phyloP scores from a whole-genome alignment of 1,140 invertebrate genomes.

The Neoseiulus cucumeris region DNA sequence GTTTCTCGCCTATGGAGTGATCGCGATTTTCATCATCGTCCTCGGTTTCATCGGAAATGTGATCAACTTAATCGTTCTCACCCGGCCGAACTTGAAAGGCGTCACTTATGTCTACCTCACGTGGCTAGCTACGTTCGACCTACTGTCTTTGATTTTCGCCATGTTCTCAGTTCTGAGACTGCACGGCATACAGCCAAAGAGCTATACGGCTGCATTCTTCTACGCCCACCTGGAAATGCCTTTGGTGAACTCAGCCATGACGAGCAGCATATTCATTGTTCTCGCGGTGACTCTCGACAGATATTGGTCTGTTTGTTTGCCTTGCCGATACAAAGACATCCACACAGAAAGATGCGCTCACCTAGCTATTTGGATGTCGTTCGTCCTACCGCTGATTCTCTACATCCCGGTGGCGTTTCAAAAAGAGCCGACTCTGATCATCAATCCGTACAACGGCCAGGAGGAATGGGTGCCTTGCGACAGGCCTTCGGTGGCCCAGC shows the following conservation, averaged over 20 bases:
- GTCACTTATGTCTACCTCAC: slow-evolving; percentile 51
- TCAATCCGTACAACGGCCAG: neutral
- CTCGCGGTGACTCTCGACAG: slow-evolving; percentile 29
- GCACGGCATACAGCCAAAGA: slow-evolving; percentile 39
- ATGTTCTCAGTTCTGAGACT: slow-evolving; percentile 42
- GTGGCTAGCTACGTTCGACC: slow-evolving; percentile 40
- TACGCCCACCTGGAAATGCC: slow-evolving; percentile 49
- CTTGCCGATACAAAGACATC: slow-evolving; percentile 26
- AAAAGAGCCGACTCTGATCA: slow-evolving; percentile 17
- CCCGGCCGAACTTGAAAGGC: slow-evolving; percentile 48
- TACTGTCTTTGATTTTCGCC: slow-evolving; percentile 44
- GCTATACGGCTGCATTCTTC: slow-evolving; percentile 39
- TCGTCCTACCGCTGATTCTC: slow-evolving; percentile 24
- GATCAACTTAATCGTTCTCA: slow-evolving; percentile 47
- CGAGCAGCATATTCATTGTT: slow-evolving; percentile 28
- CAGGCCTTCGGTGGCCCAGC: slow-evolving; percentile 19
- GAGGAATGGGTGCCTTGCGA: slow-evolving; percentile 16
- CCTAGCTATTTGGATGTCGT: slow-evolving; percentile 23
- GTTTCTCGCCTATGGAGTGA: slow-evolving; percentile 43
- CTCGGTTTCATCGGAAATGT: slow-evolving; percentile 51
- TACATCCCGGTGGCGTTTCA: slow-evolving; percentile 25
- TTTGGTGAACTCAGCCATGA: slow-evolving; percentile 46
- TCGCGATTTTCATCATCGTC: slow-evolving; percentile 43
- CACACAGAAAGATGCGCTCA: slow-evolving; percentile 25
- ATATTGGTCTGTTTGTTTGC: slow-evolving; percentile 28